These are phyloP conservation scores for Manacus vitellinus DNA, from an alignment of 2,113 vertebrate genomes.

Conservation along the genomic window DNA sequence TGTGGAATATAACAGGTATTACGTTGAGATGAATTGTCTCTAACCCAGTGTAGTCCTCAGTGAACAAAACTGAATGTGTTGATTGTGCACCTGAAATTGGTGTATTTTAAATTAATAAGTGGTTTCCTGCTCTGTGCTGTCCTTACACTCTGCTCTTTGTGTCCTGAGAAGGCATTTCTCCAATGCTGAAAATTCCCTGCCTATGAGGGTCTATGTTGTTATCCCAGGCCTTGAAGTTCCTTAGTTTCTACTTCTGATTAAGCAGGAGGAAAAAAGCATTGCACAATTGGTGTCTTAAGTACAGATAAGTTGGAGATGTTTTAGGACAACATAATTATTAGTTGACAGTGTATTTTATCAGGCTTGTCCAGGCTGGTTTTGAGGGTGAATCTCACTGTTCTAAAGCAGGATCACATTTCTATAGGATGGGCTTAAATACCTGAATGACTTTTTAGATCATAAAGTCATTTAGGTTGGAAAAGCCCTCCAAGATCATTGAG, in stretches of 20 bases:
- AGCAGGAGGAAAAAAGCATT: background rate
- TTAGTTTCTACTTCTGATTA: background rate
- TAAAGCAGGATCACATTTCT: background rate
- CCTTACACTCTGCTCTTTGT: background rate
- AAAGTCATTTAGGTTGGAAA: background rate
- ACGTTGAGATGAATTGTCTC: background rate
- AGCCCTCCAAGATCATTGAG: background rate
- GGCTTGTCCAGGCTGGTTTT: background rate
- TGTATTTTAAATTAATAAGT: background rate
- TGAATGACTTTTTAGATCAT: background rate
- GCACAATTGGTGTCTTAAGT: background rate
- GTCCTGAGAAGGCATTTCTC: background rate
- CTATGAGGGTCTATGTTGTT: fast-evolving
- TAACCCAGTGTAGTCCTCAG: background rate
- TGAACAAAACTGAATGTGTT: background rate
- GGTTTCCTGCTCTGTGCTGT: background rate
- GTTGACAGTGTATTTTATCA: background rate
- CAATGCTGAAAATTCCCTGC: background rate
- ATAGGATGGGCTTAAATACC: background rate
- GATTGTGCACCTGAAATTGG: background rate
- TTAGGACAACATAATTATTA: background rate
- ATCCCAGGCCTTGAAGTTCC: background rate
- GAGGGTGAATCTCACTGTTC: background rate
- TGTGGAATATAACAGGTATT: background rate
- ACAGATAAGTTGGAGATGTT: background rate